These are phyloP conservation scores for Scopus umbretta DNA, from an alignment of 2,113 vertebrate genomes.

Conservation along the genomic window DNA sequence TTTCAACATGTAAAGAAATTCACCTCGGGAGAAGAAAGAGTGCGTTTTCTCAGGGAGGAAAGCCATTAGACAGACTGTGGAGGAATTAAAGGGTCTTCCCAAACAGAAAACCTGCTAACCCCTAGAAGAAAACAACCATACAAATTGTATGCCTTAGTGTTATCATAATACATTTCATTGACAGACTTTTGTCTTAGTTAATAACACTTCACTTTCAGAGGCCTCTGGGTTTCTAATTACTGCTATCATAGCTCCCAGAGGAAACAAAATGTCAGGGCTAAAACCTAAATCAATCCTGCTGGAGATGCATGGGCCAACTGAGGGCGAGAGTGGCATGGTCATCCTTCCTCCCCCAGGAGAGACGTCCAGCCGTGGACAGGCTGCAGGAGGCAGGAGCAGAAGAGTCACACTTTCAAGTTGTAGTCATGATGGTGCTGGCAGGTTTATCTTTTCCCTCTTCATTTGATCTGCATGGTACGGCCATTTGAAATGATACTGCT, in stretches of 20 bases:
- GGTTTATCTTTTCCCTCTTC: background rate
- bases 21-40: background rate
- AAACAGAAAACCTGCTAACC: background rate
- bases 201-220: background rate
- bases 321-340: fast-evolving
- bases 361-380: fast-evolving
- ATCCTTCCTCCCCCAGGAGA: background rate
- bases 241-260: background rate
- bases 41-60: background rate
- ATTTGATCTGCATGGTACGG: fast-evolving
- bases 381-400: background rate
- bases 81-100: background rate
- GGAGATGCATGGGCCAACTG: fast-evolving
- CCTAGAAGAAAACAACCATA: background rate
- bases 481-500: background rate
- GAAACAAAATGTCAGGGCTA: background rate
- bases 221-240: background rate
- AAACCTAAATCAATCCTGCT: background rate
- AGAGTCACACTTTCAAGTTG: background rate
- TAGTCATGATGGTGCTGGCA: too few species aligned
- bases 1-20: background rate
- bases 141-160: background rate
- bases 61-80: background rate
- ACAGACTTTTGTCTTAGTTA: background rate
- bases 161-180: background rate